These are phyloP conservation scores for Xylophagus ater DNA, from an alignment of 2,888 invertebrate species.

Conservation along the genomic window DNA sequence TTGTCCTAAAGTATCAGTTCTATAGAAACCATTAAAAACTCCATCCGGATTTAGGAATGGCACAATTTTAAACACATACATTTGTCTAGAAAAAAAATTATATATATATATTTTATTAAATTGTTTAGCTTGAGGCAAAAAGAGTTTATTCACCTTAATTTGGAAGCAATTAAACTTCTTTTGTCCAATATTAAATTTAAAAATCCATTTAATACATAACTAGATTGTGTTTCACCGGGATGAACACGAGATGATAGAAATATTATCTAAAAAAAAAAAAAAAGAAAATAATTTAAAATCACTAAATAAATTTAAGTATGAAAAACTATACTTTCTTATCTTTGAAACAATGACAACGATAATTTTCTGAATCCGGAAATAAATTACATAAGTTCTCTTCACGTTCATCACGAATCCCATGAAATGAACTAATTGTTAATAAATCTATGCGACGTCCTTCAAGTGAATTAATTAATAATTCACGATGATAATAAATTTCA, in stretches of 20 bases:
- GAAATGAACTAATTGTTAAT: slow-evolving; percentile 70
- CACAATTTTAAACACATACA: slow-evolving; percentile 79
- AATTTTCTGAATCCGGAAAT: slow-evolving; percentile 56
- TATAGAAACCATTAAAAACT: slow-evolving; percentile 72
- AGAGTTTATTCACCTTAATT: slow-evolving; percentile 42
- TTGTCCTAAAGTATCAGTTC: slow-evolving; percentile 77
- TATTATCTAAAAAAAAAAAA: slow-evolving; percentile 48
- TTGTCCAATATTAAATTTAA: slow-evolving; percentile 63
- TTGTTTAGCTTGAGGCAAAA: not conserved
- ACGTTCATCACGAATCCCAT: slow-evolving; percentile 58
- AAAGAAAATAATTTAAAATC: slow-evolving; percentile 7
- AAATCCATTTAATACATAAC: slow-evolving; percentile 82
- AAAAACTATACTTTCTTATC: slow-evolving; percentile 55
- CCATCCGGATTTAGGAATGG: slow-evolving; percentile 90
- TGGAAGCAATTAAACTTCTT: slow-evolving; percentile 62
- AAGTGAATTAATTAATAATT: slow-evolving; percentile 65
- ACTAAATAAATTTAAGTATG: not conserved
- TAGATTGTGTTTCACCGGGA: slow-evolving; percentile 85
- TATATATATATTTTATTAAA: not conserved
- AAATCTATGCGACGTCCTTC: slow-evolving; percentile 71
- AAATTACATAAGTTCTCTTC: slow-evolving; percentile 61
- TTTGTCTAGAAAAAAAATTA: slow-evolving; percentile 30
- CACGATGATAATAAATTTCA: slow-evolving; percentile 75
- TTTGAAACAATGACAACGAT: slow-evolving; percentile 61
- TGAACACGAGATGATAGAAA: slow-evolving; percentile 83